Evolutionary conservation across 2,113 vertebrate genomes (phyloP).

Genomic region (Trachemys scripta): DNA sequence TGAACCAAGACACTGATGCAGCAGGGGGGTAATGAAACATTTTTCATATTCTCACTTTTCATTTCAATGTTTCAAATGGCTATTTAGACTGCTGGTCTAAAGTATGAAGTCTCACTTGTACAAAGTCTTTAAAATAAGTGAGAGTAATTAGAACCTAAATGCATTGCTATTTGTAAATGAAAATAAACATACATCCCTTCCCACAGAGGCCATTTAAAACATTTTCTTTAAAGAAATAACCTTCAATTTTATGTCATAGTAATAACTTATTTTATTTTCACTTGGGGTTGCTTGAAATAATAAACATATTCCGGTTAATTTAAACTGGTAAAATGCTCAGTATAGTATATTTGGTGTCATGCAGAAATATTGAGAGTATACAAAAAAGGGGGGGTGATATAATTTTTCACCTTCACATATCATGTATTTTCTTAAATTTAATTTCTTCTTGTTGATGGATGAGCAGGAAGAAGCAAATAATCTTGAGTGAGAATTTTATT

Average conservation of each 20-base stretch:
- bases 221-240: conserved; percentile 8
- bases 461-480: not conserved
- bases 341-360: not conserved
- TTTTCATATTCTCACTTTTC: conserved; percentile 62
- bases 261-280: conserved; percentile 37
- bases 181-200: conserved; percentile 63
- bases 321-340: not conserved
- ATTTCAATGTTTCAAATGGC: conserved; percentile 40
- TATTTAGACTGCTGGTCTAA: conserved; percentile 51
- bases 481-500: not conserved
- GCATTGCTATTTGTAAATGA: conserved; percentile 65
- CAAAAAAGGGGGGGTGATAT: not conserved
- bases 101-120: conserved; percentile 63
- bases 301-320: not conserved
- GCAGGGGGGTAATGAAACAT: conserved; percentile 42
- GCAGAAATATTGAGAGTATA: not conserved
- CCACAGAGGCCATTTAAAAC: conserved; percentile 41
- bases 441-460: not conserved
- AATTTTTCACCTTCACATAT: not conserved
- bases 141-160: conserved; percentile 62
- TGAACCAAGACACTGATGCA: conserved; percentile 18
- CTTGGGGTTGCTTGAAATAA: not conserved
- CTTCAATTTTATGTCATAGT: not conserved
- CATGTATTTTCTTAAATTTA: not conserved
- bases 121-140: conserved; percentile 65